Evolutionary conservation across 2,797 vertebrate genomes (phyloP), one percentile per base, ranked within the genome.

Genomic region (Neomorphus geoffroyi): DNA sequence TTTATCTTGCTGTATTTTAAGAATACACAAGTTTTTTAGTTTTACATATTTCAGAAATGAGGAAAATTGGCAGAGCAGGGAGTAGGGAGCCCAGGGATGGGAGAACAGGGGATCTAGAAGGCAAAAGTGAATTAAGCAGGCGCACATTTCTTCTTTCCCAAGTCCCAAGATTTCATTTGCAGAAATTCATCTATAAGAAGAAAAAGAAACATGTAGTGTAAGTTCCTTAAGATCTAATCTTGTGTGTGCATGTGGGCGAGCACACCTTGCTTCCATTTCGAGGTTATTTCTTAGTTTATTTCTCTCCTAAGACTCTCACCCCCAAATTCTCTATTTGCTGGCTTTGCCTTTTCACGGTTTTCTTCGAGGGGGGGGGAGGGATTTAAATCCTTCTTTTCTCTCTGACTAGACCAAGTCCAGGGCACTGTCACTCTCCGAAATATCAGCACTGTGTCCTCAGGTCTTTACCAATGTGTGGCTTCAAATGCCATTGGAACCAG

Each of bases 401-500:
- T 92, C 88, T 93, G 92, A 93, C 94, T 97, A 99, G 99, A 99
- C 98, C 99, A 99, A 98, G 98, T 99, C 98, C 99, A 99, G 97
- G 99, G 99, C 64, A 99, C 99, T 26, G 98, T 99, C 85, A 98
- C 98, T 60, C 98, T 99, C 91, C 98, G 99, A 97, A 99, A 99
- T 98, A 99, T 99, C 97, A 99, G 99, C 95, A 97, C 98, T 94
- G 97, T 98, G 94, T 98, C 98, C 84, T 99, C 99, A 88, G 99
- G 99, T 90, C 97, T 99, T 93, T 99, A 99, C 97, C 99, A 99
- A 97, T 99, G 99, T 61, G 98, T 99, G 80, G 99, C 99, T 96
- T 99, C 98, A 96, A 99, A 99, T 17, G 98, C 98, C 88, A 99
- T 99, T 24, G 99, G 99, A 93, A 99, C 98, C 95, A 99, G 99